A percentile compares a stretch with the other conserved stretches of the same genome.
Conservation (phyloP, 2,888 invertebrate species). For the Polyommatus iphigenia region DNA sequence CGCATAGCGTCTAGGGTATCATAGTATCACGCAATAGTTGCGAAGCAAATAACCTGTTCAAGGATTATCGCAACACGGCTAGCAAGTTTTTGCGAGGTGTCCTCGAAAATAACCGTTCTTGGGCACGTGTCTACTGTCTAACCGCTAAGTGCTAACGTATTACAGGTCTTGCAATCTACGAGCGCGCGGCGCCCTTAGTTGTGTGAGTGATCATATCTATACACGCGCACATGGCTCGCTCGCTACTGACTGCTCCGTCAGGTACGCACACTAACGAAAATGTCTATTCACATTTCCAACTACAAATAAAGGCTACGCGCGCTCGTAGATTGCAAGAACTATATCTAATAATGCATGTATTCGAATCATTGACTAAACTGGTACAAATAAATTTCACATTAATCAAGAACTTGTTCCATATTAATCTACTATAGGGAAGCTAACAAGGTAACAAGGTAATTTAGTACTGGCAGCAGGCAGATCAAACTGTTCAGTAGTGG, state of each 20-base stretch:
- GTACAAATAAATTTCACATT: neutral
- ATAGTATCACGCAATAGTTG: conserved; percentile 2
- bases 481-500: no score
- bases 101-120: conserved; percentile 23
- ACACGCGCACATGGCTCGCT: no score
- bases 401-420: neutral
- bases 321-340: no score
- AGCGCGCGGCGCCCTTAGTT: no score
- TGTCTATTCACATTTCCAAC: no score
- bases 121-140: neutral
- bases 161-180: no score
- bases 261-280: no score
- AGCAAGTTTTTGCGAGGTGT: conserved; percentile 19
- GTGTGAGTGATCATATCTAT: no score
- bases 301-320: no score
- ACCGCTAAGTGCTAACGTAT: neutral
- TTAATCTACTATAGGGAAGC: neutral
- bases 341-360: neutral
- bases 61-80: conserved; percentile 21
- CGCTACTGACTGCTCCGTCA: no score
- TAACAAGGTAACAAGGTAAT: no score
- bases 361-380: neutral
- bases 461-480: no score
- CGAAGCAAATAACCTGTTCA: conserved; percentile 23
- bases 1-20: neutral